Base-by-base conservation (phyloP, 2,888 invertebrate genomes). In the Drosophila macrospina region DNA sequence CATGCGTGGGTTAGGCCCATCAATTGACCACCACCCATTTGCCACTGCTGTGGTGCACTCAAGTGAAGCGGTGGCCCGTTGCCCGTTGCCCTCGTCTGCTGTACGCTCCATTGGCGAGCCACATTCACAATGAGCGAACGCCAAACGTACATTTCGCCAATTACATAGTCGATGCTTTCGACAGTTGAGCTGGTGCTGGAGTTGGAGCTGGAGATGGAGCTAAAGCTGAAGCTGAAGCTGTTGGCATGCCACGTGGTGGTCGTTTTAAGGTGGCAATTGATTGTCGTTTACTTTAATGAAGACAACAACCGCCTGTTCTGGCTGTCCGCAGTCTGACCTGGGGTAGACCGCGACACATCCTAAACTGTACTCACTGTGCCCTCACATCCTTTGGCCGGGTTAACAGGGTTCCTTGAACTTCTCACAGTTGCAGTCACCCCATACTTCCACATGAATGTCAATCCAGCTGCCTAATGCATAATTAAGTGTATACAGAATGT, bases 381-480 rank as follows among this genome's bases (percentile, higher is more conserved):
- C 61, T 45, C 32, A 32, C 57, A 45, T 64, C 55, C 55, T 45
- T 28, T 16, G n/a, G 60, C 10, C 34, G 39, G 30, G 52, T 24
- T 52, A 34, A 34, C 34, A 3, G 8, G 5, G 75, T 78, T 78
- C 83, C 63, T 55, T 85, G 74, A 82, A 82, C 83, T 65, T 26
- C 1, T n/a, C 39, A 34, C 36, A 68, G 26, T 54, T 56, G 26
- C 62, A 50, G 28, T 15, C 13, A 13, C 1, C 39, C 30, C 15
- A 26, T 41, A n/a, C 51, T 16, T 37, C n/a, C 20, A 59, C 42
- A 37, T 28, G 34, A 55, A 57, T 79, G 68, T 72, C 78, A 81
- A 72, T 78, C 69, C 74, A 64, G 65, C 71, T 54, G 74, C 72
- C 87, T 85, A 85, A 84, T 84, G 87, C 88, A 88, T 85, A 86